A percentile compares a stretch with the other conserved stretches of the same genome.
Conservation (phyloP, 2,797 vertebrate genomes). For the Adelosebastes latens region DNA sequence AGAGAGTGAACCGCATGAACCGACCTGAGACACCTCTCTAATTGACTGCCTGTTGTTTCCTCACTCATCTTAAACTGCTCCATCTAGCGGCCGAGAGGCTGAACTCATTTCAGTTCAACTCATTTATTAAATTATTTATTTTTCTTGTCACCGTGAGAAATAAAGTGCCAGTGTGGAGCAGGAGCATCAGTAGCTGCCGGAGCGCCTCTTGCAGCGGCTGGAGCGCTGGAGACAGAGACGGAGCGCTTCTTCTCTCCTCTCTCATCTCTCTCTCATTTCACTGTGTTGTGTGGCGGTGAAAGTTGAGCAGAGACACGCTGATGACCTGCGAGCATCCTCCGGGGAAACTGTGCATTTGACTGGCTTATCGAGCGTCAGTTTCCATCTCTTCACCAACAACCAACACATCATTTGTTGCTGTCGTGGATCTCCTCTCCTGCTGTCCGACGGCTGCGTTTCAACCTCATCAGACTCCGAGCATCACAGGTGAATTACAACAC, state of each 20-base stretch:
- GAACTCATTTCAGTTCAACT: background rate
- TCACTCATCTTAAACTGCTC: constrained; percentile 36
- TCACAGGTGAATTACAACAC: constrained; percentile 68
- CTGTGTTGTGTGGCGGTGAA: constrained; percentile 41
- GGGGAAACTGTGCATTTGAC: constrained; percentile 46
- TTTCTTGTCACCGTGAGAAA: constrained; percentile 56
- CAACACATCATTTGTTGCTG: constrained; percentile 69
- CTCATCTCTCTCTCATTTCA: background rate
- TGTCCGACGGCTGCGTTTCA: constrained; percentile 38
- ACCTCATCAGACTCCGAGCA: constrained; percentile 47
- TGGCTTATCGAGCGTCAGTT: constrained; percentile 59
- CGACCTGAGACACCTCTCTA: constrained; percentile 37
- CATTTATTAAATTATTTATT: constrained; percentile 49
- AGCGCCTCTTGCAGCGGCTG: constrained; percentile 27
- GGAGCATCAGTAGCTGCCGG: constrained; percentile 37
- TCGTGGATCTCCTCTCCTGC: constrained; percentile 34
- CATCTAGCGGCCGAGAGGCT: constrained; percentile 60
- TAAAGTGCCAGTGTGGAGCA: constrained; percentile 65
- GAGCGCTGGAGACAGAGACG: background rate
- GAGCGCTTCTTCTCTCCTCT: constrained; percentile 30
- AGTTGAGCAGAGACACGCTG: constrained; percentile 60
- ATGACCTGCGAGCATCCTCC: constrained; percentile 58
- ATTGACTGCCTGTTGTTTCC: constrained; percentile 44
- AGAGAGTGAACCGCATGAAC: constrained; percentile 1
- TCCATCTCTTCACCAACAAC: constrained; percentile 22